These are phyloP conservation scores for Napeogenes inachia DNA, from an alignment of 2,888 invertebrate species.

Conservation along the genomic window DNA sequence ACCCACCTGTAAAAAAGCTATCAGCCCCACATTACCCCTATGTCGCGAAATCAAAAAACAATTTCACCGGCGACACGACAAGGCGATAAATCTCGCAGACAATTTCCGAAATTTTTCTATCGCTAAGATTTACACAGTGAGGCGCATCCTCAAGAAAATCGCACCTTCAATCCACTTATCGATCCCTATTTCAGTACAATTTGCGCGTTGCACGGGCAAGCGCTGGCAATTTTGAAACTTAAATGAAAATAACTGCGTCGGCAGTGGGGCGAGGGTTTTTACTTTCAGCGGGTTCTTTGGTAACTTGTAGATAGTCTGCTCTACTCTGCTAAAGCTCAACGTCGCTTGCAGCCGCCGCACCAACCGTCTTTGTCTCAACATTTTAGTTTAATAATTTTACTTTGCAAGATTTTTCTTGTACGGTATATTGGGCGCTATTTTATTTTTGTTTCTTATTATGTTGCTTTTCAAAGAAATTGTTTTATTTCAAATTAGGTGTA, in stretches of 20 bases:
- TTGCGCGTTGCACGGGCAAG: conserved; percentile 64
- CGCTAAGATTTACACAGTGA: conserved; percentile 65
- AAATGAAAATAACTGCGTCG: conserved; percentile 72
- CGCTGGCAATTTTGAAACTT: conserved; percentile 69
- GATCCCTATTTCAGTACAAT: conserved; percentile 73
- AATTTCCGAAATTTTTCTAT: conserved; percentile 75
- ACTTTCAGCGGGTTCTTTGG: conserved; percentile 36
- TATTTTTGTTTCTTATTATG: conserved; percentile 10
- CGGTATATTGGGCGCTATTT: conserved; percentile 18
- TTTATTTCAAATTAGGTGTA: conserved; percentile 21
- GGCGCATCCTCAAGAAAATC: conserved; percentile 69
- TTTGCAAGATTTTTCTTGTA: conserved; percentile 25
- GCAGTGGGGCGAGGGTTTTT: conserved; percentile 31
- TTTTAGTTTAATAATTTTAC: conserved; percentile 29
- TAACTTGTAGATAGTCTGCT: conserved; percentile 46
- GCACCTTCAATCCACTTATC: conserved; percentile 73
- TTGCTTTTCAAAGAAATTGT: conserved; percentile 8
- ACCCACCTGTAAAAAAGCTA: conserved; percentile 5
- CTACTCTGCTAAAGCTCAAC: conserved; percentile 41
- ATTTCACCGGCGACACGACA: conserved; percentile 54
- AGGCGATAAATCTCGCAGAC: conserved; percentile 62
- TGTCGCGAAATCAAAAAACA: conserved; percentile 46
- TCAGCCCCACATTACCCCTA: conserved; percentile 13
- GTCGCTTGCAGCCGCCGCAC: conserved; percentile 37
- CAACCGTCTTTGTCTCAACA: conserved; percentile 39